Base-by-base conservation (phyloP, 2,888 invertebrate species). In the Ceramica pisi region DNA sequence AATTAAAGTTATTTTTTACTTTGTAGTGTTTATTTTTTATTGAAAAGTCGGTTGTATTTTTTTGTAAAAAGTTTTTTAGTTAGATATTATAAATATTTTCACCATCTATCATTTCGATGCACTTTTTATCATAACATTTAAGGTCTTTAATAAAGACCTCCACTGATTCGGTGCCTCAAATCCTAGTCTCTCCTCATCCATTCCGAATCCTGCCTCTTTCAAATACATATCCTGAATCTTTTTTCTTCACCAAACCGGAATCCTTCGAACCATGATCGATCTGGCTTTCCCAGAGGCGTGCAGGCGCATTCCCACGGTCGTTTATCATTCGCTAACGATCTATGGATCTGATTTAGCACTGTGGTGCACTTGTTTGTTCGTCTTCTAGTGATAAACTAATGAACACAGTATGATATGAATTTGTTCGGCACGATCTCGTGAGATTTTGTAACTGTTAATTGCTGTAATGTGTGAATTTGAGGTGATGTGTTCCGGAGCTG, bases 241-340 rank as follows among this genome's bases (percentile, higher is more conserved):
- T 86, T 86, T 83, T 69, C 64, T 12, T 38, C 46, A 38, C 19
- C 50, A 69, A 44, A 85, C 86, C 84, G 86, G 86, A 71, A 59
- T 74, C 55, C 38, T 57, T 63, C 46, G 67, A 64, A 70, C 78
- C 72, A 79, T 73, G 76, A 79, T 81, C 82, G 76, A 67, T 81
- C 81, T 71, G 10, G 78, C 63, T 67, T 87, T 88, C 88, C 84
- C 86, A 86, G 78, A 75, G 82, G 70, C 70, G 78, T 80, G 77
- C 81, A 67, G 16, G 82, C 81, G 79, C 85, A 75, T 89, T 90
- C 91, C 86, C 91, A 91, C 90, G 89, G 78, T 78, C 87, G 86
- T 87, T 87, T 86, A 90, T 90, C 90, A 88, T 87, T 69, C 81
- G 74, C 85, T 81, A 87, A 85, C 81, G 86, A 87, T 87, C 87